Conservation (phyloP, 2,888 invertebrate species). For the Achlya flavicornis region DNA sequence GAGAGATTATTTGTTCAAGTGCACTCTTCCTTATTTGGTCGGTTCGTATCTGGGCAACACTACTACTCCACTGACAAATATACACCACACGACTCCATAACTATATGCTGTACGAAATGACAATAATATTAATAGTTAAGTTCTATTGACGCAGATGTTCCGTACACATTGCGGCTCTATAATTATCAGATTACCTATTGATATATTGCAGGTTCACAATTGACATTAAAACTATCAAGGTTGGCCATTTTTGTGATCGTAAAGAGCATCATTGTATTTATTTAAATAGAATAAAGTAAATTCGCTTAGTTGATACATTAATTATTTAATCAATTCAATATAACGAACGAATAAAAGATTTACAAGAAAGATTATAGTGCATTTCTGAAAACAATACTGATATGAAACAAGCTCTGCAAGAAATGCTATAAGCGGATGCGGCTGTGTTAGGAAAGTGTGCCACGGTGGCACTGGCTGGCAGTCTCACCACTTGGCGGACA, state of each 20-base stretch:
- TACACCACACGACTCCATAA: conserved; percentile 23
- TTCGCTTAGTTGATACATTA: too few relatives aligned
- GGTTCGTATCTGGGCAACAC: conserved; percentile 35
- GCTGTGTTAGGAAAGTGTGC: conserved; percentile 74
- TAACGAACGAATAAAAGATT: conserved; percentile 2
- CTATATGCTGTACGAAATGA: conserved; percentile 31
- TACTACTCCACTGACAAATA: conserved; percentile 34
- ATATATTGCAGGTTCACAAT: neutral
- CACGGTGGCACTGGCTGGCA: conserved; percentile 45
- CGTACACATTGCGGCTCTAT: conserved; percentile 9
- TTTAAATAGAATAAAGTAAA: too few relatives aligned
- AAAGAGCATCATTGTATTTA: neutral
- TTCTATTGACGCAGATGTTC: conserved; percentile 35
- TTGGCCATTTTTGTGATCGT: neutral
- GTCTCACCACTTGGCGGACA: conserved; percentile 49
- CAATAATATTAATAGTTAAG: conserved; percentile 37
- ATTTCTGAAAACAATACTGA: conserved; percentile 47
- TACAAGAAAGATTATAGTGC: conserved; percentile 11
- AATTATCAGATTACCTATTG: neutral
- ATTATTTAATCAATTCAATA: neutral
- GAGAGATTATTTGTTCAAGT: conserved; percentile 72
- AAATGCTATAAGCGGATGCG: conserved; percentile 65
- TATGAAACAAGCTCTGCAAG: conserved; percentile 60
- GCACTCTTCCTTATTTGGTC: conserved; percentile 64
- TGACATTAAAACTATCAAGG: neutral